Conservation (phyloP, 2,113 vertebrate genomes). For the Lepisosteus oculatus region DNA sequence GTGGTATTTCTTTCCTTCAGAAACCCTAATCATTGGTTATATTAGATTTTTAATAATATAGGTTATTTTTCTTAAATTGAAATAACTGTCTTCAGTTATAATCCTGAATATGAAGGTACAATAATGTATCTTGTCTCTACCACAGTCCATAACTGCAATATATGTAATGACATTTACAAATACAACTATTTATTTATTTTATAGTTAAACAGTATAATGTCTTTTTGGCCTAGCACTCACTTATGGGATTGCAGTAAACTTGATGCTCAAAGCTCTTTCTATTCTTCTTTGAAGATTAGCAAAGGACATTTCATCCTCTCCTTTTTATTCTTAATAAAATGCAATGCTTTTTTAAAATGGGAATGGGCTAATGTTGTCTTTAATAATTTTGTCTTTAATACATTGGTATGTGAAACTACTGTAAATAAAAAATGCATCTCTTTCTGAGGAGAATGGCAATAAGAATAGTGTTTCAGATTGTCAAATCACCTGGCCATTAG, state of each 20-base stretch:
- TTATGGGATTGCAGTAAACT: neutral
- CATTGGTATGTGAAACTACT: no score
- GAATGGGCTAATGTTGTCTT: no score
- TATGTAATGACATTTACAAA: no score
- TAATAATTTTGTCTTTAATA: no score
- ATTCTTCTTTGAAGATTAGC: constrained; percentile 12
- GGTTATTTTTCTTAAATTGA: neutral
- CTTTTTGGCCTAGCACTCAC: neutral
- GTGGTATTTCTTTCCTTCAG: no score
- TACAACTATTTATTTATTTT: neutral
- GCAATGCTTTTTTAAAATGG: neutral
- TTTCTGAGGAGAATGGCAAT: no score
- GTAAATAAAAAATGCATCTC: no score
- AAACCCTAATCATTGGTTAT: no score
- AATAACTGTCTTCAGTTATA: neutral
- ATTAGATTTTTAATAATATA: neutral
- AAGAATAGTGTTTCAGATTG: no score
- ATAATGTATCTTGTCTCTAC: no score
- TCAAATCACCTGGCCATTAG: no score
- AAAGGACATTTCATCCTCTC: neutral
- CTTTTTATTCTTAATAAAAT: constrained; percentile 7
- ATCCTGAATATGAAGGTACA: constrained; percentile 1
- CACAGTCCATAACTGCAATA: neutral
- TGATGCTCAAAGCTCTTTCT: neutral
- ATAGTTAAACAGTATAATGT: neutral